phyloP scores from a whole-genome alignment of 2,888 invertebrate genomes.

The Sarcophaga variegata region DNA sequence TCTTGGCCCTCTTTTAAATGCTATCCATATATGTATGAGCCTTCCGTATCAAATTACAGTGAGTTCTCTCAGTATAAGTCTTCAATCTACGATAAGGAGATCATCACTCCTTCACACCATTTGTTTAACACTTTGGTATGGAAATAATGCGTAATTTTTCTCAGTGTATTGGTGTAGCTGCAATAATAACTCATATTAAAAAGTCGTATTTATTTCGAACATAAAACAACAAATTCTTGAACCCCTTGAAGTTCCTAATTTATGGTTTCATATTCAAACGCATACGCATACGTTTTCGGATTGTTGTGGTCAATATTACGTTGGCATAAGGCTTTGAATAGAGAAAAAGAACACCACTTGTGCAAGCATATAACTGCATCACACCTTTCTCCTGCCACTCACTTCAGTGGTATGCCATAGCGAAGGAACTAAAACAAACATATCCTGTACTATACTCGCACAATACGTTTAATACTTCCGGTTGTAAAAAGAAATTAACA shows the following conservation, averaged over 20 bases:
- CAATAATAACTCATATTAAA: too few species aligned
- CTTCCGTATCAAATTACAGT: too few species aligned
- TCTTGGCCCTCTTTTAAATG: too few species aligned
- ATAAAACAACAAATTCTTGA: not conserved
- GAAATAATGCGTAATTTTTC: too few species aligned
- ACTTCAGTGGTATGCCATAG: not conserved
- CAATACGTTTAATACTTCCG: not conserved
- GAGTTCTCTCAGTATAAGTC: too few species aligned
- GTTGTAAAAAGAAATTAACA: not conserved
- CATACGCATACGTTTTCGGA: not conserved
- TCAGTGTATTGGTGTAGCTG: too few species aligned
- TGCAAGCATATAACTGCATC: not conserved
- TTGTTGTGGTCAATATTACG: not conserved
- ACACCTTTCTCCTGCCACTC: not conserved
- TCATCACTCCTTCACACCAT: too few species aligned
- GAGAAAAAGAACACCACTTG: not conserved
- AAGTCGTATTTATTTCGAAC: too few species aligned
- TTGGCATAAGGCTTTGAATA: not conserved
- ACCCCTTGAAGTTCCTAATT: not conserved
- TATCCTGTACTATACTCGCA: slow-evolving; percentile 1
- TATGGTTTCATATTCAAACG: not conserved
- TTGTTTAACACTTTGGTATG: too few species aligned
- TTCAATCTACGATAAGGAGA: too few species aligned
- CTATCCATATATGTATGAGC: too few species aligned
- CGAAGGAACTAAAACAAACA: not conserved